Conservation (phyloP, 2,797 vertebrate species). For the Micromesistius poutassou region DNA sequence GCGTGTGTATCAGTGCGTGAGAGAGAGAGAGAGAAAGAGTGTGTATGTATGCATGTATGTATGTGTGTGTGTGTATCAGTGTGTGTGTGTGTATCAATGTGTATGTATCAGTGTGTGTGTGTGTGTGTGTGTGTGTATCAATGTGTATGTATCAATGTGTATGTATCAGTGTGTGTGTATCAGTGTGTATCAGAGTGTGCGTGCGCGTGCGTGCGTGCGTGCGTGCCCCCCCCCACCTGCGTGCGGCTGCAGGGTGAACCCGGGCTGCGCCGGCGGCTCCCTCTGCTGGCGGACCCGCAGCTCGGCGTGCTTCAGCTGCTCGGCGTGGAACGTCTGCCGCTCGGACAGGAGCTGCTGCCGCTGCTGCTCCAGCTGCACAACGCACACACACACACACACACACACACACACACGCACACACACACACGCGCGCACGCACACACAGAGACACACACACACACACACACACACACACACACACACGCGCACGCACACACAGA, state of each 20-base stretch:
- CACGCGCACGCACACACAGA: background rate
- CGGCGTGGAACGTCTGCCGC: conserved; percentile 93
- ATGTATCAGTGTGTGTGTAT: too few relatives aligned
- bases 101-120: too few relatives aligned
- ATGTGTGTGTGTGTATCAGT: too few relatives aligned
- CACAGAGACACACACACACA: background rate
- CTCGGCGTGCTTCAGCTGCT: conserved; percentile 94
- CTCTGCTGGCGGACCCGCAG: conserved; percentile 78
- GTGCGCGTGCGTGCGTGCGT: background rate
- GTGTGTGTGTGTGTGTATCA: too few relatives aligned
- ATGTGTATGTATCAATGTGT: too few relatives aligned
- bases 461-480: background rate
- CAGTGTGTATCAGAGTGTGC: too few relatives aligned
- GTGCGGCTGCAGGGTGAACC: conserved; percentile 71
- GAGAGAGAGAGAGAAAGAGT: too few relatives aligned
- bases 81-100: too few relatives aligned
- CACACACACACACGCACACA: conserved; percentile 18
- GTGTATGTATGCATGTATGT: too few relatives aligned
- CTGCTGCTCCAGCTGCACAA: conserved; percentile 88
- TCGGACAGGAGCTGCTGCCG: conserved; percentile 93
- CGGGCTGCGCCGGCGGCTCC: conserved; percentile 71
- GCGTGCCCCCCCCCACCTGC: conserved; percentile 71
- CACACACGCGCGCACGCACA: background rate
- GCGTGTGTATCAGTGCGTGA: too few relatives aligned
- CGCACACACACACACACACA: conserved; percentile 21